These are phyloP conservation scores for Meteorus cinctellus DNA, from an alignment of 2,888 invertebrate genomes.

Conservation along the genomic window DNA sequence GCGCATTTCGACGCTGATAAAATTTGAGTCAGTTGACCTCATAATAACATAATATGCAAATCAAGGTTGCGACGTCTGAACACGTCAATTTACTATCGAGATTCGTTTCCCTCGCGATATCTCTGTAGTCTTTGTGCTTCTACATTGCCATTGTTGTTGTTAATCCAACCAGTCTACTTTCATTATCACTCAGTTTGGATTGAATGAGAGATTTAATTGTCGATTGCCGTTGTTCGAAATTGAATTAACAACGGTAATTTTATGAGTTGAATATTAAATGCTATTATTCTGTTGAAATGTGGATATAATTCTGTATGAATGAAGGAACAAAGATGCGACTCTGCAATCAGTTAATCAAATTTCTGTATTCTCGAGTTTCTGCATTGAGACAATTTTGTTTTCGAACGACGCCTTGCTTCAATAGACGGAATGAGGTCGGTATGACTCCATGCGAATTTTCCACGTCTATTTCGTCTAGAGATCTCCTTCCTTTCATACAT, in stretches of 20 bases:
- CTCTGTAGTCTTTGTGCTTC: neutral
- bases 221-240: neutral
- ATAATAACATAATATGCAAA: slow-evolving; percentile 63
- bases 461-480: too few species aligned
- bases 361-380: too few species aligned
- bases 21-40: slow-evolving; percentile 53
- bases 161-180: neutral
- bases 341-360: too few species aligned
- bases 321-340: too few species aligned
- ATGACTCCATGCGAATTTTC: too few species aligned
- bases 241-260: neutral
- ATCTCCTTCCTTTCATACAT: too few species aligned
- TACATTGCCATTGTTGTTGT: neutral
- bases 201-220: neutral
- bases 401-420: too few species aligned
- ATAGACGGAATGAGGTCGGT: too few species aligned
- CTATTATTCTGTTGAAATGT: too few species aligned
- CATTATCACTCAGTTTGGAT: slow-evolving; percentile 1
- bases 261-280: too few species aligned
- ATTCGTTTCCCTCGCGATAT: neutral
- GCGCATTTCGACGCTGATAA: slow-evolving; percentile 46
- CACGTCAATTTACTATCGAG: neutral
- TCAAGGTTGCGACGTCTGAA: slow-evolving; percentile 41
- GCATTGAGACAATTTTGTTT: too few species aligned
- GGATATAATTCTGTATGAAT: too few species aligned